phyloP scores from a whole-genome alignment of 2,888 invertebrate species.

The Crioceris asparagi region DNA sequence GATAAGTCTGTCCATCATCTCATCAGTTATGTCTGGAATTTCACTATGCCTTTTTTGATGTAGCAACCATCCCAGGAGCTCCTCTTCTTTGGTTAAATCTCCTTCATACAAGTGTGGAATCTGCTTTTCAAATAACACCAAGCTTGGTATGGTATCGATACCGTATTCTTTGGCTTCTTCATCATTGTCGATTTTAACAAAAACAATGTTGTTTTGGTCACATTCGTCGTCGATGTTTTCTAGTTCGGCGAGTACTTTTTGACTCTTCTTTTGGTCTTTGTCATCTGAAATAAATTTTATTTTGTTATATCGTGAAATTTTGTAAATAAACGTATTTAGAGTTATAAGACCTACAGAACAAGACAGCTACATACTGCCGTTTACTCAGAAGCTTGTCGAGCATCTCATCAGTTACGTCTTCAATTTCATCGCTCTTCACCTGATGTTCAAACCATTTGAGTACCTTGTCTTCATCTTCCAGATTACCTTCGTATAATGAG shows the following conservation, averaged over 20 bases:
- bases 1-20: constrained; percentile 86
- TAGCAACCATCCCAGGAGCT: constrained; percentile 78
- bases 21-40: constrained; percentile 85
- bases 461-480: constrained; percentile 83
- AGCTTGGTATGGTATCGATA: constrained; percentile 69
- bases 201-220: constrained; percentile 83
- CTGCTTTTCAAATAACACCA: constrained; percentile 60
- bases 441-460: constrained; percentile 79
- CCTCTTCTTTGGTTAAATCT: constrained; percentile 79
- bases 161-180: constrained; percentile 85
- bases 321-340: not conserved
- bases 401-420: constrained; percentile 92
- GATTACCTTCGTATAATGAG: constrained; percentile 68
- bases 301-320: no score
- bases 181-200: constrained; percentile 83
- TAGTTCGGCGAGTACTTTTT: constrained; percentile 69
- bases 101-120: constrained; percentile 53
- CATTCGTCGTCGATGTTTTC: constrained; percentile 92
- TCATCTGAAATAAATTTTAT: constrained; percentile 65
- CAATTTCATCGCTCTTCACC: constrained; percentile 79
- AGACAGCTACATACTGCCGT: constrained; percentile 79
- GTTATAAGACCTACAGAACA: constrained; percentile 67
- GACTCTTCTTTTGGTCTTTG: constrained; percentile 82
- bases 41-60: constrained; percentile 85
- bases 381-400: constrained; percentile 78